Evolutionary conservation across 2,113 vertebrate genomes (phyloP), one percentile per base, ranked within the genome.

Genomic region (Corynorhinus townsendii): DNA sequence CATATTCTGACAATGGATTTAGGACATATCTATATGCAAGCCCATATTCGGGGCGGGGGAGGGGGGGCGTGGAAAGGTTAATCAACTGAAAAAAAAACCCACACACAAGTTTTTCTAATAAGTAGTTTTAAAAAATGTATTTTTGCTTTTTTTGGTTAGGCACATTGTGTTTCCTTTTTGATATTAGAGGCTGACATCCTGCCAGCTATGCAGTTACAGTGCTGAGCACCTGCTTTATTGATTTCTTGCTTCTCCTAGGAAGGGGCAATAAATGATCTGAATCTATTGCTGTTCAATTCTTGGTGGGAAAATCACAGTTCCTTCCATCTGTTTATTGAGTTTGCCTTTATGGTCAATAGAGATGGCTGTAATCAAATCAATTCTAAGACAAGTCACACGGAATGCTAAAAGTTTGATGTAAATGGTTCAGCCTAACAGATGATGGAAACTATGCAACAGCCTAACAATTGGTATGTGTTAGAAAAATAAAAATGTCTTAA

Each of bases 291-390:
- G 24, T 79, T 96, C 33, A 20, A 5, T 79, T n/a, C 28, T 35
- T 43, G 68, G 86, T 90, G 68, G 77, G 62, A 7, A 96, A 96
- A 95, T 86, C 86, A 82, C 19, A 85, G 62, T 87, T 89, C 72
- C 82, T 95, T 86, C 54, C 43, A 59, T 86, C 35, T 94, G 72
- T 73, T 94, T 94, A 92, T 92, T 28, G n/a, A 96, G 62, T 85
- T 95, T 82, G 30, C 7, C 54, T 95, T 75, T 52, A 35, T 86
- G 62, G n/a, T 95, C 73, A 95, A 69, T 92, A 86, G 43, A 89
- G 88, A 90, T 88, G 77, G 33, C 72, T 86, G 2, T 82, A 92
- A 90, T 90, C 77, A 93, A 92, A 92, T 95, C 81, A 95, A 47
- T 86, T 28, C 66, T 77, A 15, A 66, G 64, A 88, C 38, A 68